Evolutionary conservation across 2,888 invertebrate species (phyloP).

Genomic region (Dasypolia templi): DNA sequence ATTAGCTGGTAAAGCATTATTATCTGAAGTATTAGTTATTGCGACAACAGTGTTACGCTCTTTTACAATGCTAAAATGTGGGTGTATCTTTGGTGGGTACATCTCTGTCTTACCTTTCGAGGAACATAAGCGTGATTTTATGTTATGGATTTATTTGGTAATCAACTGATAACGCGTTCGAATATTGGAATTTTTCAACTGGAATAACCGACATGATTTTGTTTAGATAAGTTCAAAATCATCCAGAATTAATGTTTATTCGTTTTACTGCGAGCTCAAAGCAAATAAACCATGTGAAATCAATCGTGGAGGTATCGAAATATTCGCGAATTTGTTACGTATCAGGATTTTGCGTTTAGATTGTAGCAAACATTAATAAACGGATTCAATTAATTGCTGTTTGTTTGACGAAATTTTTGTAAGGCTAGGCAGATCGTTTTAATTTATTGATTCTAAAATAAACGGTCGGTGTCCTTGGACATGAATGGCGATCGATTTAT

Average conservation of each 20-base stretch:
- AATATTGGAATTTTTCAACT: constrained; percentile 14
- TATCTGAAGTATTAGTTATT: too few relatives aligned
- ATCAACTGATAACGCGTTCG: constrained; percentile 20
- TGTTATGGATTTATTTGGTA: not conserved
- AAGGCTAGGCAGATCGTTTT: not conserved
- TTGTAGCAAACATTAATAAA: constrained; percentile 36
- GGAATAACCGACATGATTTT: constrained; percentile 33
- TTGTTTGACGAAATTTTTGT: not conserved
- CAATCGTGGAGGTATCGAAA: constrained; percentile 28
- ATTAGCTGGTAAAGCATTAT: not conserved
- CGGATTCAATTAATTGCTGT: constrained; percentile 23
- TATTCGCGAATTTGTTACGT: constrained; percentile 25
- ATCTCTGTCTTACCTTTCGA: too few relatives aligned
- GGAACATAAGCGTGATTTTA: not conserved
- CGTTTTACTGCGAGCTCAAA: constrained; percentile 34
- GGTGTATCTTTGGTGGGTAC: not conserved
- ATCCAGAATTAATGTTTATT: constrained; percentile 42
- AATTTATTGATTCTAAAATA: not conserved
- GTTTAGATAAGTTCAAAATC: constrained; percentile 31
- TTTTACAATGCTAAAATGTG: not conserved
- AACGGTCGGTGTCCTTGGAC: not conserved
- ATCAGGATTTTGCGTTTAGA: not conserved
- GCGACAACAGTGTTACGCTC: not conserved
- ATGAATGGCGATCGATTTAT: not conserved
- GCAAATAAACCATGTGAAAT: constrained; percentile 48